These are phyloP conservation scores for Characodon lateralis DNA, from an alignment of 2,797 vertebrate species.

Conservation along the genomic window DNA sequence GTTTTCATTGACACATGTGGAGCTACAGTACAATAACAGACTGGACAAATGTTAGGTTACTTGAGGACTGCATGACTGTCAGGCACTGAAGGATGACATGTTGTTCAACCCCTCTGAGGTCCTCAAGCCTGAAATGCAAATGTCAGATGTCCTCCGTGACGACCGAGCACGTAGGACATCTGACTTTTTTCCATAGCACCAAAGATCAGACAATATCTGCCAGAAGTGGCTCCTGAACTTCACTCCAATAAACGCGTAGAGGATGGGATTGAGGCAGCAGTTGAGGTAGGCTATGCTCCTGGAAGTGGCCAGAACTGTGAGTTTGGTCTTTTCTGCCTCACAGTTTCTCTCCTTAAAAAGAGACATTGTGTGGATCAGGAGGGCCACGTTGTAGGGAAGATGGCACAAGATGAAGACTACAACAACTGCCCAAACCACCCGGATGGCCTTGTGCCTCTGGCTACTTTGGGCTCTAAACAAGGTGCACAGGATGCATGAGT, in stretches of 20 bases:
- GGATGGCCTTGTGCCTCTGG: slow-evolving; percentile 87
- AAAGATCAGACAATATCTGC: slow-evolving; percentile 83
- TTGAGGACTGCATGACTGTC: slow-evolving; percentile 21
- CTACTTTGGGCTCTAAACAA: slow-evolving; percentile 83
- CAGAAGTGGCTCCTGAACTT: slow-evolving; percentile 90
- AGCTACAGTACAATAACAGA: background rate
- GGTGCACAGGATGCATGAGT: slow-evolving; percentile 81
- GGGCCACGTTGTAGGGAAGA: slow-evolving; percentile 86
- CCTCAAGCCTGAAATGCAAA: slow-evolving; percentile 70
- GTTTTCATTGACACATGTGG: background rate
- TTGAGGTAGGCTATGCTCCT: slow-evolving; percentile 89
- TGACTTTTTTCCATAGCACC: slow-evolving; percentile 79
- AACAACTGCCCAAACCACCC: slow-evolving; percentile 86
- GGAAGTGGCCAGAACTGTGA: slow-evolving; percentile 64
- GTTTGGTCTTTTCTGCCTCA: slow-evolving; percentile 43
- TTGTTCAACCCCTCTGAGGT: slow-evolving; percentile 77
- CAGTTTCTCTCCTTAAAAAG: slow-evolving; percentile 79
- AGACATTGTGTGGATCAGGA: slow-evolving; percentile 76
- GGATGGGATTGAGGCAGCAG: slow-evolving; percentile 92
- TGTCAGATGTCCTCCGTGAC: slow-evolving; percentile 77
- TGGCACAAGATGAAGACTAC: slow-evolving; percentile 88
- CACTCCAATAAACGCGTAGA: slow-evolving; percentile 93
- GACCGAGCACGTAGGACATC: slow-evolving; percentile 8
- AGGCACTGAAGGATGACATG: slow-evolving; percentile 87
- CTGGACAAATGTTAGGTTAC: background rate